Evolutionary conservation across 2,888 invertebrate genomes (phyloP), one percentile per base, ranked within the genome.

Genomic region (Ochropleura leucogaster): DNA sequence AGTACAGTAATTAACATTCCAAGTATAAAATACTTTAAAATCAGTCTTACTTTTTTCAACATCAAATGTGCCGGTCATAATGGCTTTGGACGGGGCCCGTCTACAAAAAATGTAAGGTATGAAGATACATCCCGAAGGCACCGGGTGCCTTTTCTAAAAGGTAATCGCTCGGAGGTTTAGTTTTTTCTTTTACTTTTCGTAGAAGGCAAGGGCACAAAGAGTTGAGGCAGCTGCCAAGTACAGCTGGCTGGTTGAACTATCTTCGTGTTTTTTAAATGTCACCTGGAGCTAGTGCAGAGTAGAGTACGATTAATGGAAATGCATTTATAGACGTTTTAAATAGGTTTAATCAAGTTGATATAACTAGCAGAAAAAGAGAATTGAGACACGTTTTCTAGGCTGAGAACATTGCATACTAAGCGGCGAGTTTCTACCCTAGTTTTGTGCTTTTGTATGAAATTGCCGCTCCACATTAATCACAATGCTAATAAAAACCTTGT

Each of bases 1-100:
- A 68, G 78, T 81, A 83, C 80, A 69, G 84, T 84, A 87, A 89
- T 91, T 89, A 90, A 89, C 89, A 91, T 90, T 92, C 91, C 88
- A 86, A 84, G 87, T 79, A 85, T 85, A 90, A 89, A 87, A 89
- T 89, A 89, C 89, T 89, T 89, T 88, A 88, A 87, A 87, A 84
- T 86, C 81, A 79, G 78, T 84, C 86, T 87, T 86, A 77, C 87
- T 91, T 92, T 92, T 93, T 90, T 92, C 85, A 88, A 92, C 90
- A 92, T 95, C 93, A 93, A 95, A 95, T 92, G 91, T 83, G 90
- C 93, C 93, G 93, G 89, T 88, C 90, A 89, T 95, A 94, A 95
- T 95, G 91, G 93, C 84, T 87, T 89, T 89, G 88, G 92, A 79
- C 68, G 74, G 77, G 76, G 68, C 10, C 87, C 82, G 77, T 73